phyloP scores from a whole-genome alignment of 1,140 invertebrate genomes.

The Anadara kagoshimensis region DNA sequence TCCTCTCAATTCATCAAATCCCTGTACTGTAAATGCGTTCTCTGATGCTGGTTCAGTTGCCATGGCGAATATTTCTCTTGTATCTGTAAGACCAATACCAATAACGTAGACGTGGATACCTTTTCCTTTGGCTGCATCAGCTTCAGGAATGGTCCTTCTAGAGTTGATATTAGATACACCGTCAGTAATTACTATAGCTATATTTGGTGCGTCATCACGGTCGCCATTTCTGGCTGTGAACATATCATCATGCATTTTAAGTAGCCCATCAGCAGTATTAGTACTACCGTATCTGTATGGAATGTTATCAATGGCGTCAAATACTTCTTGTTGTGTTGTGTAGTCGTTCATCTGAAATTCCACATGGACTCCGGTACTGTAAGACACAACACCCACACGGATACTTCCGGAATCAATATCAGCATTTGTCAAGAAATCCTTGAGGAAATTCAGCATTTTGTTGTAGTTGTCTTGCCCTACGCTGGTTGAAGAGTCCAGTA shows the following conservation, averaged over 20 bases:
- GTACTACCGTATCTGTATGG: conserved; percentile 61
- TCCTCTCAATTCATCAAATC: conserved; percentile 59
- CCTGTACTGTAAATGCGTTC: conserved; percentile 57
- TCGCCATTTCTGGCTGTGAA: conserved; percentile 54
- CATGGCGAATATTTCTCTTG: conserved; percentile 55
- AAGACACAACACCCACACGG: conserved; percentile 45
- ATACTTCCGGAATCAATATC: conserved; percentile 47
- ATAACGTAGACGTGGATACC: conserved; percentile 54
- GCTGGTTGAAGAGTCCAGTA: conserved; percentile 61
- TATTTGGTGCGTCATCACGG: conserved; percentile 50
- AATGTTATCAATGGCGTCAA: conserved; percentile 52
- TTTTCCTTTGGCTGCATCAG: conserved; percentile 38
- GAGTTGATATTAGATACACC: conserved; percentile 61
- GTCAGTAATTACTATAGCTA: conserved; percentile 62
- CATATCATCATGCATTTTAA: conserved; percentile 50
- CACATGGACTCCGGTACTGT: conserved; percentile 39
- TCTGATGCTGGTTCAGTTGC: conserved; percentile 48
- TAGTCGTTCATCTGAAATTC: conserved; percentile 57
- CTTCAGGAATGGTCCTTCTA: conserved; percentile 52
- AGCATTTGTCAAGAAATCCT: conserved; percentile 47
- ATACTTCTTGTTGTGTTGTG: conserved; percentile 34
- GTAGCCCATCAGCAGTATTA: conserved; percentile 59
- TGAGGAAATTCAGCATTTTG: conserved; percentile 57
- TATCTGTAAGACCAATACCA: conserved; percentile 61
- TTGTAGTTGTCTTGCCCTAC: conserved; percentile 53